Conservation (phyloP, 2,888 invertebrate genomes). For the Polietes domitor region DNA sequence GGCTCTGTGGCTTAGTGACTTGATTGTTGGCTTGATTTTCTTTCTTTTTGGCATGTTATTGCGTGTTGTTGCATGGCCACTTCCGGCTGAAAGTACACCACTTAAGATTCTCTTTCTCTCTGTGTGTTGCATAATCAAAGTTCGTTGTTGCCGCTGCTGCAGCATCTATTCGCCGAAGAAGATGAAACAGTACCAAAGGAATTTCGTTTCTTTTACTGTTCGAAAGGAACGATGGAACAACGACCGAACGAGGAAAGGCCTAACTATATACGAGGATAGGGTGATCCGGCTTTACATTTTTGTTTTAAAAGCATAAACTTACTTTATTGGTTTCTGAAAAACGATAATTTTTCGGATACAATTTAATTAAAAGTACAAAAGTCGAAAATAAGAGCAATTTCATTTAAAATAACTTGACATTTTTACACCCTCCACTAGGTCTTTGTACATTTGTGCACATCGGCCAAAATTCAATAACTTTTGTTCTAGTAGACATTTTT, state of each 20-base stretch:
- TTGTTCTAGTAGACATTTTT: no score
- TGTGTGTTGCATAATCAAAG: constrained; percentile 50
- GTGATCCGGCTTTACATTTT: neutral
- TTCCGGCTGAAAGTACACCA: constrained; percentile 70
- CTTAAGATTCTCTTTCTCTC: constrained; percentile 63
- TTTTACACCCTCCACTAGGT: no score
- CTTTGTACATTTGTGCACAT: no score
- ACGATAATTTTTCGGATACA: no score
- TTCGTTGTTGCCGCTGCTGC: neutral
- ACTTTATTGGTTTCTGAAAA: no score
- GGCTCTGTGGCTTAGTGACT: constrained; percentile 30
- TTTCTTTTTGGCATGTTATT: constrained; percentile 43
- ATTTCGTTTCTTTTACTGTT: constrained; percentile 4
- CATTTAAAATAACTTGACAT: no score
- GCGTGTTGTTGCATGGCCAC: constrained; percentile 55
- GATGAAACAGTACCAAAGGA: constrained; percentile 43
- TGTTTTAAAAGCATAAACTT: no score
- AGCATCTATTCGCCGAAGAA: constrained; percentile 4
- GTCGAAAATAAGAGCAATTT: no score
- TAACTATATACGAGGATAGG: neutral
- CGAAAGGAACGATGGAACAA: constrained; percentile 7
- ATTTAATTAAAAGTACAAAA: no score
- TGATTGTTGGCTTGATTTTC: constrained; percentile 33
- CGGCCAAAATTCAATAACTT: no score
- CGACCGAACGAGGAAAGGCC: neutral